These are phyloP conservation scores for Brachionus rotundiformis DNA, from an alignment of 1,140 invertebrate species.

Conservation along the genomic window DNA sequence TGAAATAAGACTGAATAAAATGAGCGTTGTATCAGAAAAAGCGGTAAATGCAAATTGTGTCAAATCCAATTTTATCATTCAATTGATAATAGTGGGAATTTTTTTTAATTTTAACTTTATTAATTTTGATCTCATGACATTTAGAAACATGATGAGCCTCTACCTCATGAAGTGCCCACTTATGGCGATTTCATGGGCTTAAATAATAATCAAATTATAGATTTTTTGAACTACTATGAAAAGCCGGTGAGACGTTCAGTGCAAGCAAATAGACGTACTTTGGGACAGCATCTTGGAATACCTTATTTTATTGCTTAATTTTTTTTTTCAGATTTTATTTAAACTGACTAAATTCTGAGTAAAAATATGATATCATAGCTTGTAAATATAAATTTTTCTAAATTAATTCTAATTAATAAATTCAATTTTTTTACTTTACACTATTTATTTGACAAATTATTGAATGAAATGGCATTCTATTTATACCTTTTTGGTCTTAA, in stretches of 20 bases:
- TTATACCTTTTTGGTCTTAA: too few species aligned
- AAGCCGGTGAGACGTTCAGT: neutral
- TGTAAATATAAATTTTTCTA: too few species aligned
- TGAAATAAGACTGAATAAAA: neutral
- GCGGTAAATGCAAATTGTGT: neutral
- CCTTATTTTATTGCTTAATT: neutral
- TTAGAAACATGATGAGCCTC: neutral
- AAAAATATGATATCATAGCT: too few species aligned
- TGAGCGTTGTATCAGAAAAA: neutral
- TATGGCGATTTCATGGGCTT: neutral
- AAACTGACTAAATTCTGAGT: too few species aligned
- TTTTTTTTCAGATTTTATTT: too few species aligned
- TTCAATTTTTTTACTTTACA: too few species aligned
- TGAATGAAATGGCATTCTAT: too few species aligned
- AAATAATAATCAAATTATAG: neutral
- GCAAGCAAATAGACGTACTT: neutral
- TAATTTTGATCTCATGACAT: neutral
- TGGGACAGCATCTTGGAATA: neutral
- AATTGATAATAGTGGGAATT: neutral
- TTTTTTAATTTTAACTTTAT: neutral
- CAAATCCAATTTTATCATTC: neutral
- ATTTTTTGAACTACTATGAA: neutral
- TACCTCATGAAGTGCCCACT: neutral
- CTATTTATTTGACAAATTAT: too few species aligned
- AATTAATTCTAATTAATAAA: too few species aligned